Conservation (phyloP, 2,797 vertebrate genomes). For the Paratrypauchen microcephalus region DNA sequence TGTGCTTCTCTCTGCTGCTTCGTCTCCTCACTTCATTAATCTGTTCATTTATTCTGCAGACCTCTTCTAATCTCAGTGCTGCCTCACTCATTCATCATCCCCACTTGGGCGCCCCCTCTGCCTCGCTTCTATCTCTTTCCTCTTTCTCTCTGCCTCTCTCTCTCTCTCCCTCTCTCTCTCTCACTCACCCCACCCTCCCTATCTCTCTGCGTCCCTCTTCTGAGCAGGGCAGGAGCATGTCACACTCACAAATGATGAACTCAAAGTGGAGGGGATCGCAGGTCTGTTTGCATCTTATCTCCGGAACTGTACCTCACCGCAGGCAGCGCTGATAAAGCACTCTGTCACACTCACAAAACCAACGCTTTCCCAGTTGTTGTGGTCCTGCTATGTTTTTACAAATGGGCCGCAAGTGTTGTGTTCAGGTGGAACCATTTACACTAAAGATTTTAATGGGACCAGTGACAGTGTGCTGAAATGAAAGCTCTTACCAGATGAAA, state of each 20-base stretch:
- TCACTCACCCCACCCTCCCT: background rate
- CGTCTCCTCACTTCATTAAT: conserved; percentile 66
- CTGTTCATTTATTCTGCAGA: conserved; percentile 64
- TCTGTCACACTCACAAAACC: conserved; percentile 6
- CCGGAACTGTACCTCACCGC: background rate
- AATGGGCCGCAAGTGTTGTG: background rate
- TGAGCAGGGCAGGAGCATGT: conserved; percentile 16
- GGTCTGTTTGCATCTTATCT: conserved; percentile 9
- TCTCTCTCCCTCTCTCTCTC: conserved; percentile 11
- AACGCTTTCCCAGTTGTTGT: background rate
- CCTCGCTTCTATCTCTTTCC: background rate
- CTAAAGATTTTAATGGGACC: background rate
- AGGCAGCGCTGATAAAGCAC: conserved; percentile 8
- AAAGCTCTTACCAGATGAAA: background rate
- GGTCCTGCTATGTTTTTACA: background rate
- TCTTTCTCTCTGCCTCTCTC: too few relatives aligned
- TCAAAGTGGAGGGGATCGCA: conserved; percentile 10
- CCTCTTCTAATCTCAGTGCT: conserved; percentile 57
- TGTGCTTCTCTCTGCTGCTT: conserved; percentile 29
- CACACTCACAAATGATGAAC: conserved; percentile 21
- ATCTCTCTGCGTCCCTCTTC: background rate
- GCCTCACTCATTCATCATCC: conserved; percentile 60
- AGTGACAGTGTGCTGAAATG: background rate
- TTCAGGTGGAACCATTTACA: background rate
- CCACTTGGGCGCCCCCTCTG: conserved; percentile 5